These are phyloP conservation scores for Gambusia yucatana DNA, from an alignment of 2,797 vertebrate species.

Conservation along the genomic window DNA sequence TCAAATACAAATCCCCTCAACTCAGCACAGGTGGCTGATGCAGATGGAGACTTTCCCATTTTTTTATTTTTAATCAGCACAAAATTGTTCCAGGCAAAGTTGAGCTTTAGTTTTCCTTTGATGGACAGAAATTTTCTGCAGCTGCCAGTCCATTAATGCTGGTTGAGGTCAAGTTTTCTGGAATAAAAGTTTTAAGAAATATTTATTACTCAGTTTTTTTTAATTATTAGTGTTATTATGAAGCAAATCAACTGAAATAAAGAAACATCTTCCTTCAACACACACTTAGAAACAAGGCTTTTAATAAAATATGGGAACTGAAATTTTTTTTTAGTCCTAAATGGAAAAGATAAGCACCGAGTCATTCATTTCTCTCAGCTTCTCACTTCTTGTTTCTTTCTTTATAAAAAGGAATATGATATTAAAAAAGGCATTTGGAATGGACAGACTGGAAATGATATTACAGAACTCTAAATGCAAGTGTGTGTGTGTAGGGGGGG, in stretches of 20 bases:
- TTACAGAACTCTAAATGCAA: no score
- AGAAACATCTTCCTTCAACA: not conserved
- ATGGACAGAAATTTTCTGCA: not conserved
- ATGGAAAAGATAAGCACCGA: not conserved
- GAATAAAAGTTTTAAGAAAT: not conserved
- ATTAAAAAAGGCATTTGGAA: not conserved
- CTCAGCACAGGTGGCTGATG: no score
- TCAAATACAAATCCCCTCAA: no score
- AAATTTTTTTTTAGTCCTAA: not conserved
- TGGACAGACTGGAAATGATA: no score
- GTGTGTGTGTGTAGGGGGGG: fast-evolving
- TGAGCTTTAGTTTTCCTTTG: not conserved
- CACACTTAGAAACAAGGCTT: not conserved
- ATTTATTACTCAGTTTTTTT: not conserved
- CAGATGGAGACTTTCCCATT: no score
- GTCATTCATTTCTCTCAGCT: not conserved
- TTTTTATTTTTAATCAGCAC: no score
- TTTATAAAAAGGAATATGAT: not conserved
- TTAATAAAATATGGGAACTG: not conserved
- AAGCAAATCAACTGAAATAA: not conserved
- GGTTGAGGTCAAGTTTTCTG: not conserved
- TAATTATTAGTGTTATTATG: not conserved
- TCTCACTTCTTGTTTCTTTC: not conserved
- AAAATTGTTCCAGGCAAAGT: no score
- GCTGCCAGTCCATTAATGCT: not conserved